phyloP scores from a whole-genome alignment of 2,113 vertebrate genomes.

The Machaerirhynchus nigripectus region DNA sequence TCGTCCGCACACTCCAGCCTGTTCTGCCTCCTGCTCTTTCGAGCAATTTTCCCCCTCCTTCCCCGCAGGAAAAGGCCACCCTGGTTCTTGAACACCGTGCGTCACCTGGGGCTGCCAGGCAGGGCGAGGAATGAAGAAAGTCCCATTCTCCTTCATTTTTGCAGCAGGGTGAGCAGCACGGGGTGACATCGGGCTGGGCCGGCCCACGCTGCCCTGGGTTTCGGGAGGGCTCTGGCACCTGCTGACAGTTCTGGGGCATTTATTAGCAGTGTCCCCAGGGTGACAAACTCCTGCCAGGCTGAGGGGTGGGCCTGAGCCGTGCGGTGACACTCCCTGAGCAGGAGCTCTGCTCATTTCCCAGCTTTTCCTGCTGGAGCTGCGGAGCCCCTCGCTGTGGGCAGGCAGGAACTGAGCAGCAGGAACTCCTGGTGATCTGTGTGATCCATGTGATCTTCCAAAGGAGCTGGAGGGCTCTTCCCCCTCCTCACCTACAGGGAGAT shows the following conservation, averaged over 20 bases:
- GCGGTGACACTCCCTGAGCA: neutral
- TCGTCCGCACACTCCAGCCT: neutral
- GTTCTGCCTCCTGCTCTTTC: neutral
- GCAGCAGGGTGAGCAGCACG: neutral
- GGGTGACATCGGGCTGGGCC: neutral
- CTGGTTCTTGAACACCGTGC: neutral
- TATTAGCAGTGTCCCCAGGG: neutral
- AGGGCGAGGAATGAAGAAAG: slow-evolving; percentile 36
- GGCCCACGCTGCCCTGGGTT: neutral
- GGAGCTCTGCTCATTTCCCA: neutral
- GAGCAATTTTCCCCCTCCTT: neutral
- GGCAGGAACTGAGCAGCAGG: neutral
- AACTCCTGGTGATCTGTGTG: neutral
- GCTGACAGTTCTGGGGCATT: neutral
- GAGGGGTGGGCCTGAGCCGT: neutral
- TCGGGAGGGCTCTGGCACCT: neutral
- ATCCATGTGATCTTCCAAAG: neutral
- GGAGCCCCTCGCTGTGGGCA: accelerated
- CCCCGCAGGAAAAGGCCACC: neutral
- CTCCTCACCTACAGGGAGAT: neutral
- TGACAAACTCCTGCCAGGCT: neutral
- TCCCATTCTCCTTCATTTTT: slow-evolving; percentile 35
- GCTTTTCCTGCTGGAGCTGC: neutral
- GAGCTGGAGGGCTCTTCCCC: neutral
- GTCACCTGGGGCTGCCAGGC: neutral